These are phyloP conservation scores for Gryllus longicercus DNA, from an alignment of 2,888 invertebrate species.

Conservation along the genomic window DNA sequence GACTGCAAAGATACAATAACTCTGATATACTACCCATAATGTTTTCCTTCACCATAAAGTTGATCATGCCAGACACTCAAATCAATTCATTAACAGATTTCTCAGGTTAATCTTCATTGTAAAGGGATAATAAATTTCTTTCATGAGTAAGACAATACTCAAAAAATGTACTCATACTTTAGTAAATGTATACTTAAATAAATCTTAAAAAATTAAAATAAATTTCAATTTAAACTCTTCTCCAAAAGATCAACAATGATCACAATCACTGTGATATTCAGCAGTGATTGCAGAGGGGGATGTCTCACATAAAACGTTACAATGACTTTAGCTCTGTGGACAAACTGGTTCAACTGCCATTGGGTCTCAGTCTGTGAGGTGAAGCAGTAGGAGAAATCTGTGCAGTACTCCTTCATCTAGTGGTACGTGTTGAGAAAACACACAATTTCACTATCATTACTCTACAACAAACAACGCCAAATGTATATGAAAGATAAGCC, in stretches of 20 bases:
- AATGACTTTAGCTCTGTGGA: background rate
- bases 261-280: too few relatives aligned
- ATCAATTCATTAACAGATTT: too few relatives aligned
- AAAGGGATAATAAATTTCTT: too few relatives aligned
- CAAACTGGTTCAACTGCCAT: conserved; percentile 1
- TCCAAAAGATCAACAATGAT: too few relatives aligned
- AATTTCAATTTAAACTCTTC: too few relatives aligned
- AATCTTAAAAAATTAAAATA: too few relatives aligned
- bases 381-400: conserved; percentile 23
- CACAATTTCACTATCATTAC: conserved; percentile 20
- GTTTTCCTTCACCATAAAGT: conserved; percentile 26
- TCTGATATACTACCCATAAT: conserved; percentile 25
- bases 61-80: background rate
- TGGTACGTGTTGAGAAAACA: conserved; percentile 21
- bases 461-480: conserved; percentile 17
- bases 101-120: too few relatives aligned
- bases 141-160: too few relatives aligned
- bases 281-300: too few relatives aligned
- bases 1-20: conserved; percentile 30
- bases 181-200: too few relatives aligned
- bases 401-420: conserved; percentile 22
- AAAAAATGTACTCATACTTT: too few relatives aligned
- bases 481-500: conserved; percentile 29
- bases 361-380: background rate
- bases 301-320: too few relatives aligned